A percentile compares a stretch with the other conserved stretches of the same genome.
Evolutionary conservation across 2,888 invertebrate species (phyloP).

Genomic region (Pristionchus exspectatus): DNA sequence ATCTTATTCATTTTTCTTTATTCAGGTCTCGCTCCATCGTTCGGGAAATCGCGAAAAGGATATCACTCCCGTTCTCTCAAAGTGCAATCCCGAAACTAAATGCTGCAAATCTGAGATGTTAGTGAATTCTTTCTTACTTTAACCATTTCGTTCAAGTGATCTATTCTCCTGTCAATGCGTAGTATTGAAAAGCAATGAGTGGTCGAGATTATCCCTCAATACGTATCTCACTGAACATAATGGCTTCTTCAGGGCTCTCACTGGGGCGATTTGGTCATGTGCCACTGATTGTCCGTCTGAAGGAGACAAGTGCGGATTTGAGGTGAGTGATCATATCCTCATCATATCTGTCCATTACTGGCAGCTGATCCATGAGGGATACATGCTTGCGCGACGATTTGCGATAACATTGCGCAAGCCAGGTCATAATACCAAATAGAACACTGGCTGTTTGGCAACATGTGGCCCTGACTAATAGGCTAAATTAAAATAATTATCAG

Average conservation of each 20-base stretch:
- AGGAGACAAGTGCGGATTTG: constrained; percentile 55
- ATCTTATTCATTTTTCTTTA: neutral
- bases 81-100: constrained; percentile 27
- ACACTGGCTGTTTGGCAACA: no score
- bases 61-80: neutral
- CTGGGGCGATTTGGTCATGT: constrained; percentile 26
- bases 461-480: no score
- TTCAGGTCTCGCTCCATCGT: constrained; percentile 26
- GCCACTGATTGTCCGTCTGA: constrained; percentile 41
- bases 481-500: neutral
- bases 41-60: constrained; percentile 40
- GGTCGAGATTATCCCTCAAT: neutral
- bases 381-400: no score
- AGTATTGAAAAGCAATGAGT: neutral
- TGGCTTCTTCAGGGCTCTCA: constrained; percentile 29
- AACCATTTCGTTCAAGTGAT: no score
- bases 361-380: neutral
- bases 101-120: constrained; percentile 55
- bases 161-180: no score
- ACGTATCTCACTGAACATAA: neutral
- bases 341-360: neutral
- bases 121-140: neutral
- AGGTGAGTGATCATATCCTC: no score
- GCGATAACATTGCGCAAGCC: no score
- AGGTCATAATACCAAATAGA: no score